Evolutionary conservation across 2,888 invertebrate genomes (phyloP).

Genomic region (Hemaris fuciformis): DNA sequence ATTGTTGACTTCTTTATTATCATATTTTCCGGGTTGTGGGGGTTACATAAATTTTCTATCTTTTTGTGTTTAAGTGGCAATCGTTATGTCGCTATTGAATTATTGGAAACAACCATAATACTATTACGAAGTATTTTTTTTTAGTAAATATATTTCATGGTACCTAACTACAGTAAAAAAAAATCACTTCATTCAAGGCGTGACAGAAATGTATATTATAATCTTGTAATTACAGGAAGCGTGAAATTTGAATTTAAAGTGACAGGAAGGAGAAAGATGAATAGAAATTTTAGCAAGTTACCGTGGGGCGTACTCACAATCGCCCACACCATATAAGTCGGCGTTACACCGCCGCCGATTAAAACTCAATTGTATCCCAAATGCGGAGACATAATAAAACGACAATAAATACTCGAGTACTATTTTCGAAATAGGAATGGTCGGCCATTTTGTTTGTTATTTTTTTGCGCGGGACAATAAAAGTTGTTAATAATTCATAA

Average conservation of each 20-base stretch:
- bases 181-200: background rate
- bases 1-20: background rate
- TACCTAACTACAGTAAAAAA: background rate
- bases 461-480: slow-evolving; percentile 74
- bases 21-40: background rate
- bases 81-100: no score
- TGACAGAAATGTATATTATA: background rate
- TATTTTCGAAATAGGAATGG: slow-evolving; percentile 75
- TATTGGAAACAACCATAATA: no score
- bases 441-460: slow-evolving; percentile 53
- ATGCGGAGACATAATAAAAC: slow-evolving; percentile 68
- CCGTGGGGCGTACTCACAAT: background rate
- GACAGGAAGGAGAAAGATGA: slow-evolving; percentile 1
- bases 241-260: background rate
- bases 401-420: slow-evolving; percentile 61
- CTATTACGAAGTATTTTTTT: no score
- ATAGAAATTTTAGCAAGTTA: background rate
- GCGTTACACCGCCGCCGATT: slow-evolving; percentile 25
- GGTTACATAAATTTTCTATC: no score
- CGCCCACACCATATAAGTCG: slow-evolving; percentile 21
- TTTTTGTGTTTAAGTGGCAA: no score
- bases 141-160: no score
- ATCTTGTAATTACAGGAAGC: slow-evolving; percentile 2
- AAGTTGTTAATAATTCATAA: slow-evolving; percentile 78
- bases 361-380: slow-evolving; percentile 62